A percentile compares a stretch with the other conserved stretches of the same genome.
phyloP scores from a whole-genome alignment of 2,113 vertebrate genomes.

The Oreochromis aureus region DNA sequence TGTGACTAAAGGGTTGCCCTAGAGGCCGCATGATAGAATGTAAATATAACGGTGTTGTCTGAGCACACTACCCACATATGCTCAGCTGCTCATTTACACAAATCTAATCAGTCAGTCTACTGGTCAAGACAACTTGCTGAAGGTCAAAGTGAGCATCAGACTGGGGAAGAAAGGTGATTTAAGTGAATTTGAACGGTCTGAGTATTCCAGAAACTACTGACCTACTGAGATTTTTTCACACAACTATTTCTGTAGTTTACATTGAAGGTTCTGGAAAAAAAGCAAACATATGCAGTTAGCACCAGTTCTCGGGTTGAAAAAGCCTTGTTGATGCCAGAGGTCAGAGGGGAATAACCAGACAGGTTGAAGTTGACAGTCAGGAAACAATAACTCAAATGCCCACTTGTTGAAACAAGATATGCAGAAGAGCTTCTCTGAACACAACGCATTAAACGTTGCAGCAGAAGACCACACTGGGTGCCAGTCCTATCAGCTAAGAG shows the following conservation, averaged over 20 bases:
- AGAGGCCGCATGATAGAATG: not conserved
- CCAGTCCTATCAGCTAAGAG: not conserved
- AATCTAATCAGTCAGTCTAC: not conserved
- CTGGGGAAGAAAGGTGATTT: not conserved
- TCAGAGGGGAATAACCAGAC: not conserved
- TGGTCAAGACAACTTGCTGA: not conserved
- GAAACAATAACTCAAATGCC: not conserved
- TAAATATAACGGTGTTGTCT: not conserved
- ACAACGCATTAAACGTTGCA: not conserved
- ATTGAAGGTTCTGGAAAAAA: not conserved
- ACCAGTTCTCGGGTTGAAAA: not conserved
- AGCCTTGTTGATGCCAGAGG: not conserved
- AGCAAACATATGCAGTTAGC: not conserved
- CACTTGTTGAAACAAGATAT: not conserved
- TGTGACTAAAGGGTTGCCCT: rapidly evolving
- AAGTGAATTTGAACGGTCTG: not conserved
- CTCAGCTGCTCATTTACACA: not conserved
- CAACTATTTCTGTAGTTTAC: not conserved
- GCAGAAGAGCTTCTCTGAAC: not conserved
- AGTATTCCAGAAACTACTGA: not conserved
- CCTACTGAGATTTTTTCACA: not conserved
- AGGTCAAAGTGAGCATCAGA: not conserved
- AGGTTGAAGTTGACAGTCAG: not conserved
- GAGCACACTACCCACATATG: not conserved
- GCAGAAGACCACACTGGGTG: not conserved